Percentiles rank a stretch among this genome's conserved stretches.
phyloP scores from a whole-genome alignment of 2,888 invertebrate genomes.

The Blastobasis lacticolella region DNA sequence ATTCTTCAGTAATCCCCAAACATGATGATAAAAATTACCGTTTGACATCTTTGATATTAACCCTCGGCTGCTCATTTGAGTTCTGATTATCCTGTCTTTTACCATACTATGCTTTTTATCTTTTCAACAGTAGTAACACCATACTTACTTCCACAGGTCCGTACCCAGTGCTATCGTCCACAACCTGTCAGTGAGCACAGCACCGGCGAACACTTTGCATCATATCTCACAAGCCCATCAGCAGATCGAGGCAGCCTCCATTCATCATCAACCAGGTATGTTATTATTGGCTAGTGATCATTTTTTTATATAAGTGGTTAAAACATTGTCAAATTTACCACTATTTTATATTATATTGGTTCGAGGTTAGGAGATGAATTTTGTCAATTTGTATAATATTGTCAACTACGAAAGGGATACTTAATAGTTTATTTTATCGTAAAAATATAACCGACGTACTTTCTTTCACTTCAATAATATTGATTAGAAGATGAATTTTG shows the following conservation, averaged over 20 bases:
- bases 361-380: too few species aligned
- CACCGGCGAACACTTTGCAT: conserved; percentile 65
- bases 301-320: too few species aligned
- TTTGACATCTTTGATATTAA: conserved; percentile 40
- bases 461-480: too few species aligned
- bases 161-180: conserved; percentile 56
- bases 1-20: neutral
- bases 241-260: conserved; percentile 61
- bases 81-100: conserved; percentile 22
- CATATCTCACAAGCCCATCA: conserved; percentile 75
- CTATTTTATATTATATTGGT: too few species aligned
- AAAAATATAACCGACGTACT: too few species aligned
- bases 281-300: too few species aligned
- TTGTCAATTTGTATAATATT: too few species aligned
- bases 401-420: too few species aligned
- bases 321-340: too few species aligned
- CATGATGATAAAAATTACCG: conserved; percentile 49
- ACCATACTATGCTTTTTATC: neutral
- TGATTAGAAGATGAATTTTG: too few species aligned
- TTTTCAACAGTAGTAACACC: neutral
- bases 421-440: too few species aligned
- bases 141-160: conserved; percentile 27
- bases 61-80: conserved; percentile 44
- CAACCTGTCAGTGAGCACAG: conserved; percentile 46
- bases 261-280: conserved; percentile 60